These are phyloP conservation scores for Diaprepes abbreviatus DNA, from an alignment of 2,888 invertebrate genomes.

Conservation along the genomic window DNA sequence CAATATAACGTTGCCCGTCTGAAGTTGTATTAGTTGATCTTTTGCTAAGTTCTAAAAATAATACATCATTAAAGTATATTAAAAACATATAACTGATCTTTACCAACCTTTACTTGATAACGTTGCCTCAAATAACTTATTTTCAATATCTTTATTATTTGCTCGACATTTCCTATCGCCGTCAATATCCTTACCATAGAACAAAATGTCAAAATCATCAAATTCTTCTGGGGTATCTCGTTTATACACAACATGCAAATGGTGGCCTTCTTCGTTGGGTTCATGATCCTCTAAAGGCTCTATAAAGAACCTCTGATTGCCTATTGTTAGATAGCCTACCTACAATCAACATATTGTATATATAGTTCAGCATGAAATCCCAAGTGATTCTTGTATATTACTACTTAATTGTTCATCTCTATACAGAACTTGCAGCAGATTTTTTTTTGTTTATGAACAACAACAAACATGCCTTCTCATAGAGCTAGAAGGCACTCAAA, in stretches of 20 bases:
- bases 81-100: too few relatives aligned
- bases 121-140: neutral
- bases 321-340: slow-evolving; percentile 18
- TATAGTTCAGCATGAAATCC: too few relatives aligned
- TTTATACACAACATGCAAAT: slow-evolving; percentile 24
- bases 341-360: too few relatives aligned
- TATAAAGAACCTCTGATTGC: slow-evolving; percentile 8
- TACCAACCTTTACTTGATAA: neutral
- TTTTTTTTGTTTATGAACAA: too few relatives aligned
- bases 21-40: neutral
- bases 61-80: too few relatives aligned
- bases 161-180: slow-evolving; percentile 6
- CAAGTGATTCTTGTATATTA: too few relatives aligned
- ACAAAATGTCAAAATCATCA: slow-evolving; percentile 21
- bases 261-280: slow-evolving; percentile 29
- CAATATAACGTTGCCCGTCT: slow-evolving; percentile 24
- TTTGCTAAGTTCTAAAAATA: slow-evolving; percentile 6
- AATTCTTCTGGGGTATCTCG: slow-evolving; percentile 25
- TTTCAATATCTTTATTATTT: neutral
- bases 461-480: too few relatives aligned
- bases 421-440: too few relatives aligned
- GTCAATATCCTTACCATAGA: slow-evolving; percentile 12
- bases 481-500: too few relatives aligned
- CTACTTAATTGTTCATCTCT: too few relatives aligned
- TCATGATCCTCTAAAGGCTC: slow-evolving; percentile 31